Evolutionary conservation across 2,797 vertebrate species (phyloP).

Genomic region (Taenioides sp.): DNA sequence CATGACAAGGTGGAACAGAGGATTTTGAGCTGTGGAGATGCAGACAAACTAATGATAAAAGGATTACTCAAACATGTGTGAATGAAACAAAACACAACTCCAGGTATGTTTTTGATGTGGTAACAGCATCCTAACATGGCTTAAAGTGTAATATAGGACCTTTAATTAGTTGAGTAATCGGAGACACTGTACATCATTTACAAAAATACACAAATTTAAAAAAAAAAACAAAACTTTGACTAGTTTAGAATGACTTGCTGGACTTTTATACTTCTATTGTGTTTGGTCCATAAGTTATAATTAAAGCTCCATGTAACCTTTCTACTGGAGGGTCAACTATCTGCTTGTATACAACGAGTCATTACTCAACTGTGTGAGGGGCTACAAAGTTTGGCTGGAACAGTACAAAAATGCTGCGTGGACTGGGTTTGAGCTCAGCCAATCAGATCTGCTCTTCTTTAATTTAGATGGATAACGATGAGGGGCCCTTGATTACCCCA

Average conservation of each 20-base stretch:
- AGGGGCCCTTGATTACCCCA: slow-evolving; percentile 43
- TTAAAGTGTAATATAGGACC: no score
- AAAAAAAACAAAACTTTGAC: not conserved
- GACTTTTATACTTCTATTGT: no score
- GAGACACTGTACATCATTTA: not conserved
- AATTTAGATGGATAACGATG: slow-evolving; percentile 57
- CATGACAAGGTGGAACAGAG: no score
- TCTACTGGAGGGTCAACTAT: no score
- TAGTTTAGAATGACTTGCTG: not conserved
- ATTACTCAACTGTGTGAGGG: not conserved
- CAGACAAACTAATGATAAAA: no score
- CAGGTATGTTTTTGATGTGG: no score
- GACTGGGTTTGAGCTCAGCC: slow-evolving; percentile 6
- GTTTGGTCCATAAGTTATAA: no score
- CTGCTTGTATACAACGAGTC: not conserved
- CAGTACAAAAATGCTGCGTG: slow-evolving; percentile 17
- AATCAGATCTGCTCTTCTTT: slow-evolving; percentile 32
- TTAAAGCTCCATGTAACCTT: no score
- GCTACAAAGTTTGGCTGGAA: not conserved
- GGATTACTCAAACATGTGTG: no score
- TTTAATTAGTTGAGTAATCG: not conserved
- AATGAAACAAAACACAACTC: no score
- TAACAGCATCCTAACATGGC: no score
- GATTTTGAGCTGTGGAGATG: no score
- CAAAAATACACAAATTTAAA: not conserved